A percentile compares a stretch with the other conserved stretches of the same genome.
Evolutionary conservation across 2,888 invertebrate genomes (phyloP).

Genomic region (Cheilosia soror): DNA sequence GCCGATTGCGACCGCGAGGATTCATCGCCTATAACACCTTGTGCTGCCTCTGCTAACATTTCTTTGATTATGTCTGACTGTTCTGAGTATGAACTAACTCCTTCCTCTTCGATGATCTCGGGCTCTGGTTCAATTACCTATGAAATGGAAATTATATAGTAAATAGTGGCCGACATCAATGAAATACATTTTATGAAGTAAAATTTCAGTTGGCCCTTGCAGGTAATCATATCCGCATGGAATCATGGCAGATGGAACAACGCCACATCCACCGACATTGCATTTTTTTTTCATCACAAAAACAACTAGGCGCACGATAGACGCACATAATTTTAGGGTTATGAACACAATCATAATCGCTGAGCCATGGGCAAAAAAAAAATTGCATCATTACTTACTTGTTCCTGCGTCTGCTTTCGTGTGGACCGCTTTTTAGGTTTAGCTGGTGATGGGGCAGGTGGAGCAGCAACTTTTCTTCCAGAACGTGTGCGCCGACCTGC

Average conservation of each 20-base stretch:
- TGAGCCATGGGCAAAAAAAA: slow-evolving; percentile 2
- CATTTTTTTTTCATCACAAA: slow-evolving; percentile 81
- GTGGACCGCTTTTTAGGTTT: slow-evolving; percentile 80
- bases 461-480: slow-evolving; percentile 83
- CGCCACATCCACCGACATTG: slow-evolving; percentile 82
- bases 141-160: background rate
- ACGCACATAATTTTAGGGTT: slow-evolving; percentile 51
- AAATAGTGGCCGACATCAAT: background rate
- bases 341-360: slow-evolving; percentile 22
- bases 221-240: slow-evolving; percentile 80
- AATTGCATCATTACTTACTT: slow-evolving; percentile 80
- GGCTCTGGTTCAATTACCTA: slow-evolving; percentile 59
- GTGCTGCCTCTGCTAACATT: slow-evolving; percentile 79
- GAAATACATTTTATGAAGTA: background rate
- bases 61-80: slow-evolving; percentile 79
- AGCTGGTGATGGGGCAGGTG: slow-evolving; percentile 79
- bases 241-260: slow-evolving; percentile 84
- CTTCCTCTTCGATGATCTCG: slow-evolving; percentile 53
- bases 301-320: slow-evolving; percentile 9
- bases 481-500: slow-evolving; percentile 86
- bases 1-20: slow-evolving; percentile 41
- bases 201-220: slow-evolving; percentile 84
- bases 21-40: slow-evolving; percentile 78
- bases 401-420: slow-evolving; percentile 81
- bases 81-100: slow-evolving; percentile 61